Evolutionary conservation across 2,888 invertebrate species (phyloP).

Genomic region (Agrotis segetum): DNA sequence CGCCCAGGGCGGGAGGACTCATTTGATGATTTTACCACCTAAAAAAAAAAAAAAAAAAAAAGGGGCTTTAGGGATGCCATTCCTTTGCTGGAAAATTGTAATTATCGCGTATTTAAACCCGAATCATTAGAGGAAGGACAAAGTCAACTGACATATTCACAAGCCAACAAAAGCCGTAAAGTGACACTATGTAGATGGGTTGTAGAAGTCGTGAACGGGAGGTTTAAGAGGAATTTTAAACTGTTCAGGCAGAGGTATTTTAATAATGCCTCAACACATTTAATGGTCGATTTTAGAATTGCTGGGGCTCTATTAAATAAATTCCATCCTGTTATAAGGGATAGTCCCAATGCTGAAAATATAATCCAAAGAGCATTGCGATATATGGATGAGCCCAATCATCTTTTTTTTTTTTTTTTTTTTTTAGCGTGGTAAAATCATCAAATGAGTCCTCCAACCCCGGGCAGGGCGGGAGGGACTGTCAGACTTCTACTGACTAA

Average conservation of each 20-base stretch:
- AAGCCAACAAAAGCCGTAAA: slow-evolving; percentile 15
- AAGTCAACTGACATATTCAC: slow-evolving; percentile 5
- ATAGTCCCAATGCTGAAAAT: slow-evolving; percentile 9
- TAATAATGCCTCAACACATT: no score
- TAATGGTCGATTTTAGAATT: slow-evolving; percentile 4
- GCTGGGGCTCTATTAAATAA: slow-evolving; percentile 9
- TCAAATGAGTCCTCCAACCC: no score
- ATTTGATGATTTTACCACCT: no score
- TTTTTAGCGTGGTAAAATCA: no score
- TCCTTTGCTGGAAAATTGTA: slow-evolving; percentile 1
- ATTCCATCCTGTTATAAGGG: slow-evolving; percentile 10
- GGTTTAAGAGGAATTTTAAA: no score
- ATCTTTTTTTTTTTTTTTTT: no score
- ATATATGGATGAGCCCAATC: slow-evolving; percentile 16
- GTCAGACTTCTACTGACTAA: no score
- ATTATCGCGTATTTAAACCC: slow-evolving; percentile 5
- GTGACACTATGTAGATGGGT: slow-evolving; percentile 21
- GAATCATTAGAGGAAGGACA: slow-evolving; percentile 12
- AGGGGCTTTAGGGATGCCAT: slow-evolving; percentile 11
- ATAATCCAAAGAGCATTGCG: slow-evolving; percentile 10
- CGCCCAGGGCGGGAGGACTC: no score
- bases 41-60: no score
- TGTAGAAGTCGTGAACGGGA: slow-evolving; percentile 4
- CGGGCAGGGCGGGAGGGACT: no score
- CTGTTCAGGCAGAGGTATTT: no score